Evolutionary conservation across 2,888 invertebrate species (phyloP).

Genomic region (Chloroclystis v-ata): DNA sequence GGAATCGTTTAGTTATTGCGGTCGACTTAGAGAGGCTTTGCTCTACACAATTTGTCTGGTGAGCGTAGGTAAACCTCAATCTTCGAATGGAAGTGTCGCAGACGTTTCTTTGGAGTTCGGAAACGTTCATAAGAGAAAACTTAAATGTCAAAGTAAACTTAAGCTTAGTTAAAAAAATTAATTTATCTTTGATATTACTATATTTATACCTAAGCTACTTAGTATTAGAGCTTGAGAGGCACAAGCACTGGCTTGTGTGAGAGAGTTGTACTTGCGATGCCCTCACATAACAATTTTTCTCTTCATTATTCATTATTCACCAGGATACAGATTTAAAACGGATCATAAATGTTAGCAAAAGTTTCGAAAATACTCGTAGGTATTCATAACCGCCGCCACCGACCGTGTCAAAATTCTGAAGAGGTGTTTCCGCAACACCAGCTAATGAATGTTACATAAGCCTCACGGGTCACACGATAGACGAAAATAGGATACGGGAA

Average conservation of each 20-base stretch:
- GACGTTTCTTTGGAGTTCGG: slow-evolving; percentile 5
- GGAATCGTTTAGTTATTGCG: slow-evolving; percentile 39
- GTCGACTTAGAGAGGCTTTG: slow-evolving; percentile 31
- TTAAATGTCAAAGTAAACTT: too few species aligned
- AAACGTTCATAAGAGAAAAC: neutral
- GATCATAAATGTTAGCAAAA: slow-evolving; percentile 4
- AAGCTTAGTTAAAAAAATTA: too few species aligned
- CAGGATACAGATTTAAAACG: too few species aligned
- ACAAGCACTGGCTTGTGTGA: too few species aligned
- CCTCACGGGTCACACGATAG: slow-evolving; percentile 27
- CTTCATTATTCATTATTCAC: neutral
- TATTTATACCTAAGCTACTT: too few species aligned
- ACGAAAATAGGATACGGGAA: slow-evolving; percentile 16
- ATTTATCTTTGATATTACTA: too few species aligned
- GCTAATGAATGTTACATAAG: slow-evolving; percentile 53
- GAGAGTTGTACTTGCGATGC: too few species aligned
- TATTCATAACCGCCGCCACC: slow-evolving; percentile 11
- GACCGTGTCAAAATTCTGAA: slow-evolving; percentile 28
- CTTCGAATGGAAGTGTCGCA: slow-evolving; percentile 20
- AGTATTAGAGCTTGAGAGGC: too few species aligned
- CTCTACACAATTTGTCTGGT: slow-evolving; percentile 31
- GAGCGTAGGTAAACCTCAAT: slow-evolving; percentile 28
- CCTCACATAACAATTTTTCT: too few species aligned
- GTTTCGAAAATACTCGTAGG: slow-evolving; percentile 15
- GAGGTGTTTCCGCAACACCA: slow-evolving; percentile 39